Base-by-base conservation (phyloP, 2,113 vertebrate genomes). In the Eulacestoma nigropectus region DNA sequence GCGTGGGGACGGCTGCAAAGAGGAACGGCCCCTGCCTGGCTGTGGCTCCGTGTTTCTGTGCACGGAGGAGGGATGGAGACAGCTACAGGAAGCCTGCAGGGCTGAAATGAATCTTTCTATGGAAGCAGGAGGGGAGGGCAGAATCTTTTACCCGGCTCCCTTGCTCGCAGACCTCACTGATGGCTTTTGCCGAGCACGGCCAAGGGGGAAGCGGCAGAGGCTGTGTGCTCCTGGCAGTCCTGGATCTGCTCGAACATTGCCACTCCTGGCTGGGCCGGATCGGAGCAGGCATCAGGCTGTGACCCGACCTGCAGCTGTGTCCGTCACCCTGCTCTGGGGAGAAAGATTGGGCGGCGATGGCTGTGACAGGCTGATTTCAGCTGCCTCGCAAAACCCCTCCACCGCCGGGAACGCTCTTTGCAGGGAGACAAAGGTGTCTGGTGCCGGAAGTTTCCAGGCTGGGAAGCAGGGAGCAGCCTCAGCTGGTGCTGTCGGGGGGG, bases 401-500 rank as follows among this genome's bases (percentile, higher is more conserved):
- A 22, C 63, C 26, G 20, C 79, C 53, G 63, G 41, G 9, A 72
- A 44, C 59, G 59, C 81, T 80, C 68, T 93, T 72, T 83, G 77
- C 70, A 68, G 63, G 59, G 55, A 94, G 63, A 53, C 83, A 64
- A 37, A 67, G 78, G 74, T 95, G 93, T 44, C 91, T 93, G 82
- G 79, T 37, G 62, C 90, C 93, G 93, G 94, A 93, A 68, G 85
- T 52, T 95, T 84, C 94, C 82, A 39, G 87, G 83, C 75, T 47
- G 68, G 91, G 93, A 14, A 18, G 65, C 81, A 74, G 55, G 74
- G 73, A 92, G 89, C 82, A 93, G 91, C 60, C 96, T 97, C 96
- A 95, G 90, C 96, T 94, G 96, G 96, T 90, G 89, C 91, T 8
- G 14, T 86, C 94, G 78, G 60, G 18, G 6, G 32, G 30, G 75